These are phyloP conservation scores for Nothura maculosa DNA, from an alignment of 2,797 vertebrate genomes.

Conservation along the genomic window DNA sequence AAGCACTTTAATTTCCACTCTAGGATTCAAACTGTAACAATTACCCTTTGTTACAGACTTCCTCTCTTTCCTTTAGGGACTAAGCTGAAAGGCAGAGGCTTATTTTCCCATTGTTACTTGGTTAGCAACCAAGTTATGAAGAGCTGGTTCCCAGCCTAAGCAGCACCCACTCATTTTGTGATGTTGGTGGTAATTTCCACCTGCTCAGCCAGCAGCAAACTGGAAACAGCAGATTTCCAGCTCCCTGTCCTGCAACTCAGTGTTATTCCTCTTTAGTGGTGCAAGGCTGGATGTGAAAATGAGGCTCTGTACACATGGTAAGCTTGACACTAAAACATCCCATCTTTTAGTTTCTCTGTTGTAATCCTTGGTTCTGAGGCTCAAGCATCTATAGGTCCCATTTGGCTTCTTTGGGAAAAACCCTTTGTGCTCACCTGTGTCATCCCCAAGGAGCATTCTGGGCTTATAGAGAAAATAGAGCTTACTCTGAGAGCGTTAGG, in stretches of 20 bases:
- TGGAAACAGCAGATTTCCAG: not conserved
- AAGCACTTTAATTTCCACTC: not conserved
- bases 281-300: not conserved
- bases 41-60: not conserved
- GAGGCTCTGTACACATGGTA: not conserved
- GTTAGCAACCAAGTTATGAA: not conserved
- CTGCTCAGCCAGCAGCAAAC: not conserved
- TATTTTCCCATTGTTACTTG: slow-evolving; percentile 2
- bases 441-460: not conserved
- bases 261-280: not conserved
- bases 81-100: not conserved
- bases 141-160: slow-evolving; percentile 2
- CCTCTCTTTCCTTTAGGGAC: not conserved
- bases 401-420: not conserved
- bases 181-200: not conserved
- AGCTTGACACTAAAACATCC: not conserved
- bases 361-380: not conserved
- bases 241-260: not conserved
- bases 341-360: not conserved
- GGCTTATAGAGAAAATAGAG: not conserved
- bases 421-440: not conserved
- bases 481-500: not conserved
- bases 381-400: not conserved
- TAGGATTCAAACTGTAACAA: slow-evolving; percentile 1
- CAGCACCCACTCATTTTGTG: not conserved